Evolutionary conservation across 1,140 invertebrate genomes (phyloP).

Genomic region (Wiebesia pumilae): DNA sequence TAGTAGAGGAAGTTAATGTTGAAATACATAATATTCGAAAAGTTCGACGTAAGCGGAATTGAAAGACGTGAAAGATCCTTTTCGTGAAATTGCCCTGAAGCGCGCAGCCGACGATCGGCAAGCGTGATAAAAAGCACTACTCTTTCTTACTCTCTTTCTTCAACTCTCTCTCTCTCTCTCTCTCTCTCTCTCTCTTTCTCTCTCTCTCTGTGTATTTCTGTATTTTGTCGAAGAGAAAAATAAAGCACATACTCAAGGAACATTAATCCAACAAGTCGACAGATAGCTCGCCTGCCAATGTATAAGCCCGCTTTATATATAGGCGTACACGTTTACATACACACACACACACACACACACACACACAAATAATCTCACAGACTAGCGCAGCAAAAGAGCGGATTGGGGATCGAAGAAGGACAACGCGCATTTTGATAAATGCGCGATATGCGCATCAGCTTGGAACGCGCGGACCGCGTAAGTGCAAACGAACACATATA

Average conservation of each 20-base stretch:
- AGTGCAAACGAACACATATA: constrained; percentile 49
- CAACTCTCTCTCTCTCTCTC: constrained; percentile 14
- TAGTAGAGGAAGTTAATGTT: background rate
- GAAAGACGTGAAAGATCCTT: constrained; percentile 2
- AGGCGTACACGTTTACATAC: background rate
- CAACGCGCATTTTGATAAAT: constrained; percentile 34
- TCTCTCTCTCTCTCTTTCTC: constrained; percentile 13
- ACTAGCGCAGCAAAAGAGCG: background rate
- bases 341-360: background rate
- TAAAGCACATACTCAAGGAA: constrained; percentile 24
- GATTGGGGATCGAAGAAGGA: background rate
- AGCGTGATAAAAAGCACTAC: constrained; percentile 39
- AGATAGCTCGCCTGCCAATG: background rate
- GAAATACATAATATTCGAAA: background rate
- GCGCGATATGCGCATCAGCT: constrained; percentile 11
- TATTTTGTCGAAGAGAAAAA: constrained; percentile 9
- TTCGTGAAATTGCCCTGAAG: constrained; percentile 13
- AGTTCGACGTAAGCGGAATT: background rate
- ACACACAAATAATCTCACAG: background rate
- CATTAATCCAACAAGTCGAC: constrained; percentile 45
- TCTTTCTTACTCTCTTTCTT: background rate
- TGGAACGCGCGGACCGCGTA: background rate
- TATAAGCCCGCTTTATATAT: background rate
- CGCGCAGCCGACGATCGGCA: constrained; percentile 13
- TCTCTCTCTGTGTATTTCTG: background rate